Evolutionary conservation across 2,113 vertebrate species (phyloP).

Genomic region (Salvelinus namaycush): DNA sequence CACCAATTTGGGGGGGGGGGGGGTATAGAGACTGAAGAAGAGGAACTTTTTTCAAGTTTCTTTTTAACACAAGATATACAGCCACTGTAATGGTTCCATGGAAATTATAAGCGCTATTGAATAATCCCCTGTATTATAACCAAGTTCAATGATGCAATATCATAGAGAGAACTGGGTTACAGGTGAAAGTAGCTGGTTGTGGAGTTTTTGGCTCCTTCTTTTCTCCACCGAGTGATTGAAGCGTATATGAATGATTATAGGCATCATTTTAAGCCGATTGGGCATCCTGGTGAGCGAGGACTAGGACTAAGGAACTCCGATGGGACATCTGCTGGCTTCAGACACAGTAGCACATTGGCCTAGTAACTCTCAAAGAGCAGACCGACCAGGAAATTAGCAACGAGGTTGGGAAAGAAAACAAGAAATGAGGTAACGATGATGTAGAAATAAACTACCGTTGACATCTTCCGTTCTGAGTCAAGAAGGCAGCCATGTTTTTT

Average conservation of each 20-base stretch:
- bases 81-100: neutral
- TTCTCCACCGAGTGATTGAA: conserved; percentile 26
- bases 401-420: conserved; percentile 37
- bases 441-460: conserved; percentile 83
- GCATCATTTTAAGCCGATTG: conserved; percentile 64
- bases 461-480: conserved; percentile 78
- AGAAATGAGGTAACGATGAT: conserved; percentile 81
- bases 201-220: conserved; percentile 16
- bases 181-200: neutral
- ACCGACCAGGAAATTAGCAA: conserved; percentile 55
- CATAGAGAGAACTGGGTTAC: neutral
- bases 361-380: conserved; percentile 28
- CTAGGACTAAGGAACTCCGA: conserved; percentile 55
- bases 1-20: neutral
- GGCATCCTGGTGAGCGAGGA: conserved; percentile 62
- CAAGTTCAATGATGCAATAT: conserved; percentile 16
- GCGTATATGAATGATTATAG: conserved; percentile 48
- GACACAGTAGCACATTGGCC: conserved; percentile 29
- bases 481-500: conserved; percentile 50
- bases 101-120: neutral
- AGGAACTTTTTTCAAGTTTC: conserved; percentile 34
- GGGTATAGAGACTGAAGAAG: neutral
- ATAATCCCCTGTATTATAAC: conserved; percentile 5
- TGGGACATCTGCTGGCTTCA: conserved; percentile 58
- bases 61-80: neutral